Percentiles rank a stretch among this genome's conserved stretches.
phyloP scores from a whole-genome alignment of 2,888 invertebrate species.

The Ophion slaviceki region DNA sequence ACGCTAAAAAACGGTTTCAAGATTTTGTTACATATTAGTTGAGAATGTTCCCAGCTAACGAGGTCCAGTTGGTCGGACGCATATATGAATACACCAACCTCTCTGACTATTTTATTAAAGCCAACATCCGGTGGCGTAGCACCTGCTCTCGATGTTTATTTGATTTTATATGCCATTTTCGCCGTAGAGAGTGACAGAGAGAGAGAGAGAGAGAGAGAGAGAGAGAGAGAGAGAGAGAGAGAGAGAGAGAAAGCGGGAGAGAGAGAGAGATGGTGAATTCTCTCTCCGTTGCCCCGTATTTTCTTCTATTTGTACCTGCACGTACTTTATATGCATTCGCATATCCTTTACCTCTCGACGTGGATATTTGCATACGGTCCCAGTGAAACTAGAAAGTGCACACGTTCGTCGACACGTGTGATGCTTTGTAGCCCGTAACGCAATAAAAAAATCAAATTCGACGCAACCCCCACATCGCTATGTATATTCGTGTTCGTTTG shows the following conservation, averaged over 20 bases:
- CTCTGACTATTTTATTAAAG: constrained; percentile 49
- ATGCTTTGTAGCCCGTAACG: constrained; percentile 1
- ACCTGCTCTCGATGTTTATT: constrained; percentile 57
- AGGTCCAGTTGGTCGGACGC: not conserved
- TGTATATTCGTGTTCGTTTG: not conserved
- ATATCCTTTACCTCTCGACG: constrained; percentile 48
- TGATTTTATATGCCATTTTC: constrained; percentile 55
- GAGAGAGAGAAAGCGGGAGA: not conserved
- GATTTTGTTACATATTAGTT: not conserved
- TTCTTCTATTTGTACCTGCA: constrained; percentile 8
- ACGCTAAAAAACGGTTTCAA: not conserved
- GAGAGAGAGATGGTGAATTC: not conserved
- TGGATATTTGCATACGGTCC: constrained; percentile 35
- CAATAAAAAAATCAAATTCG: not conserved
- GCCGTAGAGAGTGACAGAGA: not conserved
- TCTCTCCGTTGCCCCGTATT: constrained; percentile 12
- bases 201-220: not conserved
- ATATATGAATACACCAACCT: not conserved
- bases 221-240: not conserved
- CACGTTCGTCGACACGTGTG: not conserved
- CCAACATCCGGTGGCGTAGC: constrained; percentile 8
- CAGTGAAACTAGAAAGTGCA: constrained; percentile 51
- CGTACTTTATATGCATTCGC: constrained; percentile 38
- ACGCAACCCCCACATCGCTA: not conserved
- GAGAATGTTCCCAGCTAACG: constrained; percentile 19